Conservation (phyloP, 2,888 invertebrate genomes). For the Hofmannophila pseudospretella region DNA sequence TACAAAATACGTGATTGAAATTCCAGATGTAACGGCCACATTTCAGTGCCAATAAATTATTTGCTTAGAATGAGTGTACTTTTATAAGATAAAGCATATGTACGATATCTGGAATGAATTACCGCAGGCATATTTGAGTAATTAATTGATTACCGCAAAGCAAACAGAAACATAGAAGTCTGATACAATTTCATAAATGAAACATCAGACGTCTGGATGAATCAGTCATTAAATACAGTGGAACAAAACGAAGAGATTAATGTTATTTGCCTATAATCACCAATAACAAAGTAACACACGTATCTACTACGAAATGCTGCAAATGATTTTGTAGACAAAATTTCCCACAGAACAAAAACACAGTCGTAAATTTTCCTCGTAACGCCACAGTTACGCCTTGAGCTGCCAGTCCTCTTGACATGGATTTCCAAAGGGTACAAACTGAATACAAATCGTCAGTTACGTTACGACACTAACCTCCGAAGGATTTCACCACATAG, state of each 20-base stretch:
- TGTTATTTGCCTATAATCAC: too few species aligned
- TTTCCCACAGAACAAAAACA: slow-evolving; percentile 38
- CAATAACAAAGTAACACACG: too few species aligned
- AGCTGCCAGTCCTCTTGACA: slow-evolving; percentile 69
- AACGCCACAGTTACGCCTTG: slow-evolving; percentile 50
- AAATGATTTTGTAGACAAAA: slow-evolving; percentile 22
- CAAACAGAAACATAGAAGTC: too few species aligned
- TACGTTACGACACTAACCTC: slow-evolving; percentile 63
- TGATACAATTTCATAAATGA: too few species aligned
- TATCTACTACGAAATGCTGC: background rate
- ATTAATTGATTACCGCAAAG: slow-evolving; percentile 4
- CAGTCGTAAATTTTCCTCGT: slow-evolving; percentile 64
- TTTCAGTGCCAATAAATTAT: background rate
- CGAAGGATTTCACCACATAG: slow-evolving; percentile 73
- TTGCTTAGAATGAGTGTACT: too few species aligned
- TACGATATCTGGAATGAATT: too few species aligned
- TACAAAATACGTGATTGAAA: slow-evolving; percentile 14
- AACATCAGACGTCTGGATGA: too few species aligned
- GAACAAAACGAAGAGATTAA: too few species aligned
- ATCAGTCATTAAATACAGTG: too few species aligned
- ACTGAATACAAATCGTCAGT: slow-evolving; percentile 68
- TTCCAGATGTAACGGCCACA: slow-evolving; percentile 9
- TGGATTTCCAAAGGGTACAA: slow-evolving; percentile 67
- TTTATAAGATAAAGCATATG: too few species aligned
- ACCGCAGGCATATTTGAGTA: too few species aligned